Evolutionary conservation across 2,888 invertebrate species (phyloP).

Genomic region (Pachliopta kotzebuea): DNA sequence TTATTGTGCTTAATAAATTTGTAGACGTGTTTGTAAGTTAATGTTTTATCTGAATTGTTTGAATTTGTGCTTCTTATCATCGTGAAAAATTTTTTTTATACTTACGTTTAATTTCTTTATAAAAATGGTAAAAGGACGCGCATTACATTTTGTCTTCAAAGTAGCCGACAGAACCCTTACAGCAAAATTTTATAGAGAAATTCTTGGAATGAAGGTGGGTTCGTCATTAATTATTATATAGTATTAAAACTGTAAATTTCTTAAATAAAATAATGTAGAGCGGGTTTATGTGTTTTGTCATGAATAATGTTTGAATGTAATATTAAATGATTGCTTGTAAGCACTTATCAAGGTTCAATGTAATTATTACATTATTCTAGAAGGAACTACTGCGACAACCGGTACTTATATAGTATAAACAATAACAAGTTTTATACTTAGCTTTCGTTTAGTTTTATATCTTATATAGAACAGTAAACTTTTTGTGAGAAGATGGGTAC

Average conservation of each 20-base stretch:
- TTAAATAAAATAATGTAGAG: not conserved
- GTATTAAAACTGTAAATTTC: not conserved
- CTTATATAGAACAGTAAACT: not conserved
- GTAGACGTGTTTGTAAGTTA: slow-evolving; percentile 12
- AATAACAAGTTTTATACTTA: slow-evolving; percentile 6
- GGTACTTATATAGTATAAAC: slow-evolving; percentile 13
- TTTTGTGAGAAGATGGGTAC: too few relatives aligned
- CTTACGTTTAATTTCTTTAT: not conserved
- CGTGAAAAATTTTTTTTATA: not conserved
- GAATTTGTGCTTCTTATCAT: not conserved
- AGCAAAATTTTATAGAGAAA: slow-evolving; percentile 92
- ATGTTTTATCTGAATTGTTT: slow-evolving; percentile 3
- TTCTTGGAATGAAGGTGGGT: slow-evolving; percentile 96
- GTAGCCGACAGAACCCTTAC: slow-evolving; percentile 93
- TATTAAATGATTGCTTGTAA: slow-evolving; percentile 5
- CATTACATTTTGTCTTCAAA: slow-evolving; percentile 98
- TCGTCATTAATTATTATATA: not conserved
- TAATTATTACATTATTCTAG: slow-evolving; percentile 19
- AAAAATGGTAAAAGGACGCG: slow-evolving; percentile 85
- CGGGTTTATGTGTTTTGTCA: not conserved
- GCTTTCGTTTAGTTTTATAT: not conserved
- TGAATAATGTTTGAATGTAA: not conserved
- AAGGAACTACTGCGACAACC: slow-evolving; percentile 18
- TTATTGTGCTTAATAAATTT: slow-evolving; percentile 14
- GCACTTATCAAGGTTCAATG: slow-evolving; percentile 29